Evolutionary conservation across 2,797 vertebrate species (phyloP), one percentile per base, ranked within the genome.

Genomic region (Acipenser oxyrinchus): DNA sequence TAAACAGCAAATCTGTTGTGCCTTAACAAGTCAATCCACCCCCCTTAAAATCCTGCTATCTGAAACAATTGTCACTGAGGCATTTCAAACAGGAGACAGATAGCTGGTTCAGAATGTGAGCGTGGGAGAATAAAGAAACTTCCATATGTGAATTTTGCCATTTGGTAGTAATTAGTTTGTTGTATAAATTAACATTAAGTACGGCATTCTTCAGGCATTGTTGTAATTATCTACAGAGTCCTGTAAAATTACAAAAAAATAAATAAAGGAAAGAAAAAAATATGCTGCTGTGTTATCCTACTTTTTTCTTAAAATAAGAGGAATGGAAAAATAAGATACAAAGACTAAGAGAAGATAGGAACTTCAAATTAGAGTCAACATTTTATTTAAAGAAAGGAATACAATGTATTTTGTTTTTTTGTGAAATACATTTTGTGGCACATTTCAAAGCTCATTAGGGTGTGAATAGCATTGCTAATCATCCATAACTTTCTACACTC

Each of bases 151-250:
- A 94, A 93, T 92, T 90, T 87, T 87, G 90, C 84, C 91, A 92
- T 94, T 95, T 95, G 92, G 89, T 87, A 84, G 93, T 93, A 96
- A 96, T 97, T 97, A 96, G 93, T 92, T 94, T 91, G 91, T 95
- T 95, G 93, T 95, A 94, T 94, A 94, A 96, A 95, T 96, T 94
- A 98, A 94, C 94, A 91, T 90, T 90, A 93, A 93, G 91, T 92
- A 88, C 89, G 86, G 89, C 88, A 86, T 91, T 93, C 91, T 77
- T 82, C 84, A 83, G 81, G 86, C 90, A 92, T 94, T 94, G 92
- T 94, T 89, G 87, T 83, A 83, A 84, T 86, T 87, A 91, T 93
- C 91, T 90, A 84, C 87, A 64, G 80, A 86, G 80, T 83, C 79
- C 77, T 79, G 67, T 81, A 76, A 83, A 82, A 58, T 11, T 58